Percentiles rank a stretch among this genome's conserved stretches.
phyloP scores from a whole-genome alignment of 2,797 vertebrate genomes.

The Hemitrygon akajei region DNA sequence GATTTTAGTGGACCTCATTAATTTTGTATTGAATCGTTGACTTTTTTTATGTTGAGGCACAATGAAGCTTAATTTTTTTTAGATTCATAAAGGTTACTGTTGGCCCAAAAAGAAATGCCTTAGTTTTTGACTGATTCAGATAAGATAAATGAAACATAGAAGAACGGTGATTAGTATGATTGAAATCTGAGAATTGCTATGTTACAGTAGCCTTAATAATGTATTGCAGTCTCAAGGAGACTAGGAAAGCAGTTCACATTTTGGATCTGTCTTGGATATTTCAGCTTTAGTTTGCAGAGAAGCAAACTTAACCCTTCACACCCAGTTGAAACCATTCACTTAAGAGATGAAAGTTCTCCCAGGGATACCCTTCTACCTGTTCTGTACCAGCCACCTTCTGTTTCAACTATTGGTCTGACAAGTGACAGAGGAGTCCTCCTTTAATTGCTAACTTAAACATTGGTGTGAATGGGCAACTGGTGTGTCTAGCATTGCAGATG shows the following conservation, averaged over 20 bases:
- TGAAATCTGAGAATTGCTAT: constrained; percentile 10
- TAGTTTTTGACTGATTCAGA: not conserved
- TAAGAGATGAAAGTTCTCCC: not conserved
- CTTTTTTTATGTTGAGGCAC: not conserved
- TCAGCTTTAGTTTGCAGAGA: not conserved
- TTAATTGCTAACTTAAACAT: too few species aligned
- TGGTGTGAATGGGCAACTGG: too few species aligned
- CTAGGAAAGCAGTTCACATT: not conserved
- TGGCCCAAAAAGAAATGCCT: not conserved
- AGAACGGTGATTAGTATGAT: not conserved
- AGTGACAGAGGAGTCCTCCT: too few species aligned
- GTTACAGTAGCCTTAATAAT: not conserved
- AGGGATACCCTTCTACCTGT: not conserved
- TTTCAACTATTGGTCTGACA: not conserved
- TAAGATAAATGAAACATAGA: not conserved
- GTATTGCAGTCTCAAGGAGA: not conserved
- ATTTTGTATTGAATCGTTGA: constrained; percentile 17
- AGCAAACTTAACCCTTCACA: not conserved
- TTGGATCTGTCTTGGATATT: not conserved
- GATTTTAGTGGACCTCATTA: not conserved
- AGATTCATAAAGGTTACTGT: not conserved
- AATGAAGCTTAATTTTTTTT: not conserved
- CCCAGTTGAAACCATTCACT: not conserved
- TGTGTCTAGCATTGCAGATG: too few species aligned
- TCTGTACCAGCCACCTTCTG: too few species aligned